These are phyloP conservation scores for Phaethon lepturus DNA, from an alignment of 2,113 vertebrate genomes.

Conservation along the genomic window DNA sequence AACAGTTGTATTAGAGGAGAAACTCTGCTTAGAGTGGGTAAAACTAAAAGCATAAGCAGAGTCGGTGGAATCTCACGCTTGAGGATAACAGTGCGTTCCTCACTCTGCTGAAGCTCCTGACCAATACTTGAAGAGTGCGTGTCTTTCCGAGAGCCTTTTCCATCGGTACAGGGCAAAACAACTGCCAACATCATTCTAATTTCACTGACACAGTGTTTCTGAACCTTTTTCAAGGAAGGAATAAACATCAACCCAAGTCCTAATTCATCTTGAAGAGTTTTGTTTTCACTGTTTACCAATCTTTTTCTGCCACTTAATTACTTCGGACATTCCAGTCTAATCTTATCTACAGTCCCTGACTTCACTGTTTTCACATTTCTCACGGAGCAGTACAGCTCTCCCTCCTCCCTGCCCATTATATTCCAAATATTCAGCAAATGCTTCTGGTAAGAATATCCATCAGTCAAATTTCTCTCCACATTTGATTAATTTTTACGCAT, in stretches of 20 bases:
- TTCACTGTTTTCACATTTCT: background rate
- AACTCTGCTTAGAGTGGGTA: background rate
- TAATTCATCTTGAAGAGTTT: background rate
- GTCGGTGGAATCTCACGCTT: accelerated
- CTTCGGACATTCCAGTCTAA: constrained; percentile 31
- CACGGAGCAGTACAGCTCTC: background rate
- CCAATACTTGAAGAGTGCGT: accelerated
- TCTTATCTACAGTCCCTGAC: constrained; percentile 20
- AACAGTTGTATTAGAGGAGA: background rate
- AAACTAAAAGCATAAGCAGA: background rate
- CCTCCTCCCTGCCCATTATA: background rate
- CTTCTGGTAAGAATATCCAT: background rate
- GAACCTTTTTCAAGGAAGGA: background rate
- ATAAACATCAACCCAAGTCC: background rate
- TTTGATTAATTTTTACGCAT: background rate
- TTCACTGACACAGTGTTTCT: background rate
- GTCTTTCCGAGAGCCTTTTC: background rate
- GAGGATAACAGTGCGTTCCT: background rate
- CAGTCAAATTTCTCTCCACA: background rate
- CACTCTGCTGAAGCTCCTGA: background rate
- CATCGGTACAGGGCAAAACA: background rate
- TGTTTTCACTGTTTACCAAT: background rate
- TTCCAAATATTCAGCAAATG: constrained; percentile 27
- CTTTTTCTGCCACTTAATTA: background rate
- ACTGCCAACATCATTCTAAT: background rate